Percentiles rank a stretch among this genome's conserved stretches.
These are phyloP conservation scores for Gari tellinella DNA, from an alignment of 2,888 invertebrate species.

Conservation along the genomic window DNA sequence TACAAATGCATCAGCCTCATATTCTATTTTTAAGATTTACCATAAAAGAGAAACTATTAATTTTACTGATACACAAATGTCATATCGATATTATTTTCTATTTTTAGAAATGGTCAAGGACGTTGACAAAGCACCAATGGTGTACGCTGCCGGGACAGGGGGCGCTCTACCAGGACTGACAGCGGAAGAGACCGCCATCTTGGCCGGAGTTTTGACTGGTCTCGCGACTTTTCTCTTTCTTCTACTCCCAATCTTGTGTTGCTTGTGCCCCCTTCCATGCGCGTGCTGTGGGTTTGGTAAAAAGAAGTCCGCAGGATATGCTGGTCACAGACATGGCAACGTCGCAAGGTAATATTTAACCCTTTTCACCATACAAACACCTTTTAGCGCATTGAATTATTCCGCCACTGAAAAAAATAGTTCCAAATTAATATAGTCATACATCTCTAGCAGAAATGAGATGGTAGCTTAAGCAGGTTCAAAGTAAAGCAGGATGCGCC, in stretches of 20 bases:
- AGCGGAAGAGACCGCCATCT: conserved; percentile 65
- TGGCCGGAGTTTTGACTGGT: conserved; percentile 66
- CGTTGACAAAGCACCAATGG: conserved; percentile 29
- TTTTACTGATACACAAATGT: too few species aligned
- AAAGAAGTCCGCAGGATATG: conserved; percentile 38
- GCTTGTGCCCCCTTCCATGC: conserved; percentile 63
- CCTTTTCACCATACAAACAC: too few species aligned
- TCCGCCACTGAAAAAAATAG: too few species aligned
- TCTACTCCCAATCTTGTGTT: conserved; percentile 64
- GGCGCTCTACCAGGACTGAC: conserved; percentile 63
- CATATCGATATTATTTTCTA: too few species aligned
- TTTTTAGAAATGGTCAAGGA: conserved; percentile 46
- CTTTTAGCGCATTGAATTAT: too few species aligned
- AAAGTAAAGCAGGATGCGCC: too few species aligned
- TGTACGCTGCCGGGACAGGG: conserved; percentile 38
- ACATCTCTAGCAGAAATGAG: too few species aligned
- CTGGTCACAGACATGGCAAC: conserved; percentile 44
- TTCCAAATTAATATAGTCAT: too few species aligned
- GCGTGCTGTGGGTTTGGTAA: conserved; percentile 41
- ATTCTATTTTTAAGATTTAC: too few species aligned
- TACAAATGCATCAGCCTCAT: too few species aligned
- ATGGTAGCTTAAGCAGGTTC: too few species aligned
- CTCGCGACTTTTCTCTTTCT: conserved; percentile 66
- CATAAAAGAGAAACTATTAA: too few species aligned
- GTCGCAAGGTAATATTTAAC: conserved; percentile 37